phyloP scores from a whole-genome alignment of 2,113 vertebrate species.

The Aspidoscelis tigris region DNA sequence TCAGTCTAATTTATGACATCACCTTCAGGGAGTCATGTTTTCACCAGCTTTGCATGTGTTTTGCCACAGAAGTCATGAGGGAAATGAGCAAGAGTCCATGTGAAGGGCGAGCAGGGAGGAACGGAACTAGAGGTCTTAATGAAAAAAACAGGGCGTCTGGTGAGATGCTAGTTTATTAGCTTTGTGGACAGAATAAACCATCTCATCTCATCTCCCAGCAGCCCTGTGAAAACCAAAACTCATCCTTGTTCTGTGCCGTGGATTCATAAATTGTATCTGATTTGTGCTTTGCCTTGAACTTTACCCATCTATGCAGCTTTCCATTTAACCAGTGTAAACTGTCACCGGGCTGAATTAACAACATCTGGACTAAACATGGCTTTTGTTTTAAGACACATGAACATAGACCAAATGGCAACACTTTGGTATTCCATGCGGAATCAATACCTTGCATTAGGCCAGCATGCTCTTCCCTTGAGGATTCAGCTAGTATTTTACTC shows the following conservation, averaged over 20 bases:
- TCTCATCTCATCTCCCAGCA: slow-evolving; percentile 13
- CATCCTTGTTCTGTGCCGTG: slow-evolving; percentile 1
- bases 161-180: slow-evolving; percentile 12
- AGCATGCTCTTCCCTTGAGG: background rate
- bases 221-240: slow-evolving; percentile 23
- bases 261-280: background rate
- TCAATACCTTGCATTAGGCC: background rate
- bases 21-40: slow-evolving; percentile 27
- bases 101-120: slow-evolving; percentile 6
- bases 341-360: background rate
- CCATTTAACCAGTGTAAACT: background rate
- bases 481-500: background rate
- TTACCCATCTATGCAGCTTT: background rate
- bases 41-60: background rate
- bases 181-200: slow-evolving; percentile 27
- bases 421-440: background rate
- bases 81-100: slow-evolving; percentile 19
- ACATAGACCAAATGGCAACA: background rate
- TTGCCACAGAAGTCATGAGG: background rate
- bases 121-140: slow-evolving; percentile 35
- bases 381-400: background rate
- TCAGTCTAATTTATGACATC: slow-evolving; percentile 24
- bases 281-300: accelerated
- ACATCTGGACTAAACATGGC: background rate
- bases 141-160: slow-evolving; percentile 28